Evolutionary conservation across 2,888 invertebrate species (phyloP), one percentile per base, ranked within the genome.

Genomic region (Stenodera caucasica): DNA sequence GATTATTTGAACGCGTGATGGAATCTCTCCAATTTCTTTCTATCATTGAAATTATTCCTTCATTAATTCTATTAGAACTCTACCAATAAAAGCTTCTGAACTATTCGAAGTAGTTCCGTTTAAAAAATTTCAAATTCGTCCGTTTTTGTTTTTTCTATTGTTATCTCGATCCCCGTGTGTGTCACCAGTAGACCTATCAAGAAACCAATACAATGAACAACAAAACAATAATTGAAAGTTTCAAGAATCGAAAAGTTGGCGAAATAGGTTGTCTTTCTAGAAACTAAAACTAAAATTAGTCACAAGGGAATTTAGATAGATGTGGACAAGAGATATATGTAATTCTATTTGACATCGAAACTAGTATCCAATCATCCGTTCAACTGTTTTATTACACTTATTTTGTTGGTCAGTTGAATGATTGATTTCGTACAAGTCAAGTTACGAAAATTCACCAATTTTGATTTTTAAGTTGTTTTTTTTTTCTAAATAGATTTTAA

Each of bases 161-260:
- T 21, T 45, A 45, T 45, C 45, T 21, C 12, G 21, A n/a, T n/a
- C n/a, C n/a, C n/a, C n/a, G n/a, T n/a, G 18, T 45, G 11, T 21
- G 45, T 45, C 45, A 21, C n/a, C 12, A 45, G 5, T 21, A 21
- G 45, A 45, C 37, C 37, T 33, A 12, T n/a, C 14, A n/a, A n/a
- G 6, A 12, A 45, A 4, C 45, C 21, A 45, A 18, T 21, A 11
- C 37, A 11, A 45, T 21, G 45, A 21, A 45, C 45, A 45, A 21
- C 37, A 45, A 21, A 45, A 21, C 45, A 45, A 45, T 45, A 45
- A 45, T 45, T 45, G 45, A 45, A 45, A 45, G 45, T 45, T 45
- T 45, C 45, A 45, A 15, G 45, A 45, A 45, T 45, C 21, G 45
- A 12, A 21, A 45, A 45, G 21, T 45, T 45, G 15, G 18, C 45